Base-by-base conservation (phyloP, 2,113 vertebrate species). In the Aythya baeri region DNA sequence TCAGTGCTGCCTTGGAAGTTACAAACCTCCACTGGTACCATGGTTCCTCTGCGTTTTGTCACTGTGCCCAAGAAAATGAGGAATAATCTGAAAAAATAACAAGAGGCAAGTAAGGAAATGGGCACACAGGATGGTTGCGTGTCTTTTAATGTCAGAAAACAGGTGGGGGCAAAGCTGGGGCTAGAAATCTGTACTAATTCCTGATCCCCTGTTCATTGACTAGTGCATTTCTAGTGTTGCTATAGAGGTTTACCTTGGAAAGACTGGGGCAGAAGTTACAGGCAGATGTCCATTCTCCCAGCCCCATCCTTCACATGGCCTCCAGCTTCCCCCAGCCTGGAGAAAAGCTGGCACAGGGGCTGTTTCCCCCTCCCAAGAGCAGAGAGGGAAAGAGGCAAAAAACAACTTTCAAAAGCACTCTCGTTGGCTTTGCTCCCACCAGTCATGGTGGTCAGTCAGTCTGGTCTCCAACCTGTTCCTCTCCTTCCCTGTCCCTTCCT, bases 41-140 rank as follows among this genome's bases (percentile, higher is more conserved):
- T n/a, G 76, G 26, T 27, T 8, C 4, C 36, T 23, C 14, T 74
- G 68, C 6, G 9, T 63, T 88, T 70, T 18, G 8, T 50, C 22
- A 59, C 46, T 23, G 18, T 61, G 7, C 41, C 12, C 13, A 49
- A 32, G 4, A 5, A 81, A 96, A 72, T 32, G n/a, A 84, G 66
- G 26, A 85, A 9, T 23, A 55, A 67, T 17, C 20, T 26, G 10
- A 26, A 23, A 61, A 85, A 74, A 25, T 44, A 34, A 13, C 3
- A 23, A n/a, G 26, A 13, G 20, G 29, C 31, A 36, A 50, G 31
- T 68, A 8, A 50, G 10, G 10, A 71, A 80, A 88, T 9, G 11
- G 17, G 29, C 23, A 34, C 8, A 16, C 0, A 3, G 15, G 0
- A 1, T 5, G 41, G 3, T 7, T 2, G n/a, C 63, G 17, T 4